Evolutionary conservation across 1,140 invertebrate genomes (phyloP).

Genomic region (Solenopsis fugax): DNA sequence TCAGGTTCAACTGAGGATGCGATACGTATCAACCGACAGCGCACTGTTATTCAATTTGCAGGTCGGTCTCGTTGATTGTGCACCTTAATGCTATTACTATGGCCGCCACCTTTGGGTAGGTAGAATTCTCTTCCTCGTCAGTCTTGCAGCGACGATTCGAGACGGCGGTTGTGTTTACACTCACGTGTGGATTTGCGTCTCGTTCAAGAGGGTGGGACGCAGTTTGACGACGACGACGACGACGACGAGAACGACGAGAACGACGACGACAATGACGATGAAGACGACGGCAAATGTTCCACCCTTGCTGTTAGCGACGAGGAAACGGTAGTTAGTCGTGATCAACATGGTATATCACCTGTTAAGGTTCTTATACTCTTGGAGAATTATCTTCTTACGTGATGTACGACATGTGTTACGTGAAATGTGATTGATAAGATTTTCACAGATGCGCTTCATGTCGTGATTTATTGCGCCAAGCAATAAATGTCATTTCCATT

Average conservation of each 20-base stretch:
- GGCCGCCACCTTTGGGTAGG: constrained; percentile 73
- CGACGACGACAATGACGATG: background rate
- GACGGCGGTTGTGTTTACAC: constrained; percentile 71
- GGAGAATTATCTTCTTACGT: constrained; percentile 30
- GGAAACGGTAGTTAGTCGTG: constrained; percentile 28
- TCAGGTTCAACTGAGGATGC: constrained; percentile 73
- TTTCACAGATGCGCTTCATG: constrained; percentile 33
- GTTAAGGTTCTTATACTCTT: constrained; percentile 38
- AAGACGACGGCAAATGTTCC: constrained; percentile 5
- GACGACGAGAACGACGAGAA: background rate
- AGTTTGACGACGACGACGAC: background rate
- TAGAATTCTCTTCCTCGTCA: constrained; percentile 68
- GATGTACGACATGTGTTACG: constrained; percentile 41
- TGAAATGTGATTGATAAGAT: constrained; percentile 50
- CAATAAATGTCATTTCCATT: constrained; percentile 48
- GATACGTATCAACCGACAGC: constrained; percentile 81
- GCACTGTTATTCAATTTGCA: constrained; percentile 83
- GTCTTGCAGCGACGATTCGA: constrained; percentile 56
- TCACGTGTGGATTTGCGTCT: constrained; percentile 50
- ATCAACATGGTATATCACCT: constrained; percentile 38
- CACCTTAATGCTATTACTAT: constrained; percentile 82
- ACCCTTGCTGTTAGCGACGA: background rate
- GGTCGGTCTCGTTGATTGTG: constrained; percentile 83
- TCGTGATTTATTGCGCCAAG: constrained; percentile 31
- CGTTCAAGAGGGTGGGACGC: background rate